Base-by-base conservation (phyloP, 2,797 vertebrate species). In the Geotria australis region DNA sequence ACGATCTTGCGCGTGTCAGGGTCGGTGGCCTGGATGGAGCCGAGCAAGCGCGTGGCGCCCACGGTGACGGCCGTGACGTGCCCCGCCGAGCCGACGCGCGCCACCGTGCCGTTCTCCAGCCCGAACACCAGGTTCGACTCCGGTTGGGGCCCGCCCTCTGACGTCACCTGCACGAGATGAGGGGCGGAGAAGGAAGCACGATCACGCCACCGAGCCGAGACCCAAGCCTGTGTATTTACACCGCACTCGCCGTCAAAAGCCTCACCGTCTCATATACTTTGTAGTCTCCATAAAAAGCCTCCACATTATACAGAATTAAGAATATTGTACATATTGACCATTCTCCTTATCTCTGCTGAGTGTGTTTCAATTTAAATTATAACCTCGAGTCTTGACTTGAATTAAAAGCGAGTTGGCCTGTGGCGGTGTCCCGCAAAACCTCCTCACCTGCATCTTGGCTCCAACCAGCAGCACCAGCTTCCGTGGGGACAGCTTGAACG, bases 41-140 rank as follows among this genome's bases (percentile, higher is more conserved):
- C 89, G 0, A 74, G 79, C 53, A 95, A 77, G 0, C 75, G 74
- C n/a, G 78, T 76, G 1, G 77, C 89, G 38, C 89, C 89, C 1
- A 78, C 2, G 0, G 74, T 61, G 10, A 72, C 60, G 6, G 79
- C 89, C 57, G 59, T 74, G 46, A 93, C 71, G 3, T 81, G 79
- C 1, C 89, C 86, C 0, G 63, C 62, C 47, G 71, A 61, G 61
- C 70, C 76, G 59, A 96, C 77, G 1, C 69, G 70, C 0, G 83
- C 88, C 2, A 85, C 67, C 1, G 66, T 68, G 46, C 72, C 66
- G 3, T 80, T 68, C 11, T 65, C 76, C 63, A 66, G 70, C 12
- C 81, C 85, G 71, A 94, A 95, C 57, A 81, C 68, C 56, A 93
- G 84, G 70, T 83, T 85, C 71, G 86, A 91, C 65, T 88, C 85